phyloP scores from a whole-genome alignment of 2,113 vertebrate species.

The Mellivora capensis region DNA sequence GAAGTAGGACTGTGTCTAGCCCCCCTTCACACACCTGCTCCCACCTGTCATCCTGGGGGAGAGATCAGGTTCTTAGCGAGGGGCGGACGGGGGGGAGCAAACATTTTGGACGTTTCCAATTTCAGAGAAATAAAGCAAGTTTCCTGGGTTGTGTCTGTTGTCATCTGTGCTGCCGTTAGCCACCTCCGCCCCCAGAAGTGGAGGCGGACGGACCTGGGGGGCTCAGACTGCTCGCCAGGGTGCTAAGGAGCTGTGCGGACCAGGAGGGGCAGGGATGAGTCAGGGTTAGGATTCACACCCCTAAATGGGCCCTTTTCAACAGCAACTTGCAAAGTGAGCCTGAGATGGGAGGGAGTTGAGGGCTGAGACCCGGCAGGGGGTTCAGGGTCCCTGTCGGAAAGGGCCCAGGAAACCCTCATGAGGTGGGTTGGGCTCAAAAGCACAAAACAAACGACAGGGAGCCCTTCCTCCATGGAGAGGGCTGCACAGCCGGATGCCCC shows the following conservation, averaged over 20 bases:
- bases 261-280: neutral
- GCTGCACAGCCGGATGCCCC: accelerated
- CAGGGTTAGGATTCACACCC: neutral
- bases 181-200: neutral
- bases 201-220: neutral
- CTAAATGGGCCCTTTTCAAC: neutral
- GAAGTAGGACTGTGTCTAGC: accelerated
- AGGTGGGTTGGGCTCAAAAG: neutral
- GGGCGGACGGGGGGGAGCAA: accelerated
- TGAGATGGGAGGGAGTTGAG: neutral
- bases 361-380: neutral
- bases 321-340: neutral
- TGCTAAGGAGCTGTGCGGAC: accelerated
- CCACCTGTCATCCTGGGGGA: neutral
- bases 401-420: accelerated
- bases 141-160: neutral
- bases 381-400: neutral
- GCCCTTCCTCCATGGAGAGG: neutral
- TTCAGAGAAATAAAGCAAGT: neutral
- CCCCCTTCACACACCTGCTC: neutral
- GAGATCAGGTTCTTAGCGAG: neutral
- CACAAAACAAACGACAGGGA: neutral
- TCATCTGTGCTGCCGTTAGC: neutral
- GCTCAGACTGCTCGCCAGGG: accelerated
- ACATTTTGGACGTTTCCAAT: neutral